These are phyloP conservation scores for Polyodon spathula DNA, from an alignment of 2,113 vertebrate genomes.

Conservation along the genomic window DNA sequence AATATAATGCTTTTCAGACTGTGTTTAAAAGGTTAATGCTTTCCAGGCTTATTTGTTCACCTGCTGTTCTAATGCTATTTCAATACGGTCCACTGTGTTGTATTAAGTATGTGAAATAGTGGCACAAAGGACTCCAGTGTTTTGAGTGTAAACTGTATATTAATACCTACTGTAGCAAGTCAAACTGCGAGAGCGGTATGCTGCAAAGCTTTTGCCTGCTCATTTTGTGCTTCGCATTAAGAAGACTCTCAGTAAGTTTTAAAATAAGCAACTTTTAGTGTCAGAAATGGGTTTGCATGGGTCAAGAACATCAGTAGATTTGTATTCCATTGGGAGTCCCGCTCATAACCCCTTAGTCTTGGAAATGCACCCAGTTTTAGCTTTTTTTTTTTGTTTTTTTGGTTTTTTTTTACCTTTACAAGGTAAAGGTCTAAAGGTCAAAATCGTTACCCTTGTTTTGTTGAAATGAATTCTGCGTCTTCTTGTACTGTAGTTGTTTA, in stretches of 20 bases:
- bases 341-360: constrained; percentile 38
- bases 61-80: neutral
- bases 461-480: constrained; percentile 59
- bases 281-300: neutral
- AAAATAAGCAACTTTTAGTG: neutral
- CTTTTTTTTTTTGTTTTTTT: too few relatives aligned
- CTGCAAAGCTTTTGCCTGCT: too few relatives aligned
- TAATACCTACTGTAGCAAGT: too few relatives aligned
- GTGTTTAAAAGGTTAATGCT: too few relatives aligned
- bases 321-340: neutral
- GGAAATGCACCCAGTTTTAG: constrained; percentile 44
- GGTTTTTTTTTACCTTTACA: too few relatives aligned
- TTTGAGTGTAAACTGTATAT: too few relatives aligned
- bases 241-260: neutral
- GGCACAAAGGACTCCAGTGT: too few relatives aligned
- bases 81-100: neutral
- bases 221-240: neutral
- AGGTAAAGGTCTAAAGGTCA: too few relatives aligned
- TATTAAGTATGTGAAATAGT: too few relatives aligned
- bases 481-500: constrained; percentile 53
- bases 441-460: constrained; percentile 52
- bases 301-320: neutral
- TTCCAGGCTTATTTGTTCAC: too few relatives aligned
- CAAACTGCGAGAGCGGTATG: too few relatives aligned
- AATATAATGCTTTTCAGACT: too few relatives aligned